Base-by-base conservation (phyloP, 2,113 vertebrate genomes). In the Menura novaehollandiae region DNA sequence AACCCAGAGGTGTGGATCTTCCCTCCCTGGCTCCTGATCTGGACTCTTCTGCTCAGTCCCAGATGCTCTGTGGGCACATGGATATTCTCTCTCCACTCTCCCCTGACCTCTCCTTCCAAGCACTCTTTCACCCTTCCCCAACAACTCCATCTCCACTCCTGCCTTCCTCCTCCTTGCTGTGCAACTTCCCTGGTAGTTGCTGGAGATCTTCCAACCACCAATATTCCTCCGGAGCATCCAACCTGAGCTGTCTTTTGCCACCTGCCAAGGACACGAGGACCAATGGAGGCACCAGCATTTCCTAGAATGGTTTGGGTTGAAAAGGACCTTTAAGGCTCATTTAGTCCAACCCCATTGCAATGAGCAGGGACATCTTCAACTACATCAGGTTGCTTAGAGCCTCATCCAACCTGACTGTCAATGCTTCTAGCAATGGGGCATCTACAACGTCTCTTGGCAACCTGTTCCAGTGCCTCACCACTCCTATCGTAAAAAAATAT, bases 401-500 rank as follows among this genome's bases (percentile, higher is more conserved):
- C 30, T 3, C 4, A 19, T 18, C 22, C 41, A 69, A 28, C 8
- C 26, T 28, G 55, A 55, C 26, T 83, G 47, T 4, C 6, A 76
- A 43, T 28, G 10, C 28, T 83, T 63, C 24, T 18, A 55, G 11
- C 47, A 26, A 55, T 32, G n/a, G 12, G 10, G 12, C 11, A 55
- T 13, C 56, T 49, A 63, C 47, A 37, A 23, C 4, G 1, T 20
- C 55, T 49, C 47, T 55, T 69, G 41, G 32, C 18, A 90, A 43
- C 18, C 22, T 43, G 41, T 23, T 69, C 35, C 22, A 49, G 17
- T 35, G 17, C 13, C 26, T 69, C 63, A 90, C 6, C 17, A 68
- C 3, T 4, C 13, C 16, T 11, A 66, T 8, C 0, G 1, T 37
- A 19, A 81, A 47, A 64, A 23, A 32, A 2, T 1, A 1, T 0